phyloP scores from a whole-genome alignment of 2,113 vertebrate species.

The Psettodes erumei region DNA sequence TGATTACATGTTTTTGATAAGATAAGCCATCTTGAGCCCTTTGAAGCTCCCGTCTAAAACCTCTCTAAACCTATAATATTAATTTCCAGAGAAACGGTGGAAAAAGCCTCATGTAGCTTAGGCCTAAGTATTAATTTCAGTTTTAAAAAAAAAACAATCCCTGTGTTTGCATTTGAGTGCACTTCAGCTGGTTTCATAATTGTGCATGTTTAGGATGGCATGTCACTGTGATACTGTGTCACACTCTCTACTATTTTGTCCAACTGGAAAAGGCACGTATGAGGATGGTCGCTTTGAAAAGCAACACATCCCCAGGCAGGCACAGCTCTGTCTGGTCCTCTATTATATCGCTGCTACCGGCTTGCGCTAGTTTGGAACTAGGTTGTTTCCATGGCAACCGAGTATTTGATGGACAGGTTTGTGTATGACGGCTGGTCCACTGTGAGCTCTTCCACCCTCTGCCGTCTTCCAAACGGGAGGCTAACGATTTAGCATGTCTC shows the following conservation, averaged over 20 bases:
- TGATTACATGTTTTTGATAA: constrained; percentile 59
- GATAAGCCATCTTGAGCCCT: constrained; percentile 53
- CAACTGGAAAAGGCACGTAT: constrained; percentile 48
- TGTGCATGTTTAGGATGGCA: constrained; percentile 29
- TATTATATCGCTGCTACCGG: constrained; percentile 68
- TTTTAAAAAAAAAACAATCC: background rate
- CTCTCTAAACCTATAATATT: constrained; percentile 10
- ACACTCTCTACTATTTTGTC: constrained; percentile 21
- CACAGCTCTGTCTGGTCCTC: constrained; percentile 70
- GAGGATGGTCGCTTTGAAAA: constrained; percentile 62
- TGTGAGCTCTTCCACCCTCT: constrained; percentile 53
- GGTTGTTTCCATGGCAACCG: constrained; percentile 86
- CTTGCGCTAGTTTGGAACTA: constrained; percentile 78
- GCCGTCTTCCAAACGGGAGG: constrained; percentile 36
- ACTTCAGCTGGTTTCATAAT: constrained; percentile 9
- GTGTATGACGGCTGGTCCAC: constrained; percentile 69
- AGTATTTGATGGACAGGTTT: constrained; percentile 81
- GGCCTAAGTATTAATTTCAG: constrained; percentile 11
- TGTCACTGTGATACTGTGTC: constrained; percentile 22
- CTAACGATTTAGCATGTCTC: constrained; percentile 34
- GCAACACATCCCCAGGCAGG: constrained; percentile 55
- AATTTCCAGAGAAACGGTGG: constrained; percentile 33
- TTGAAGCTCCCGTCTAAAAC: constrained; percentile 31
- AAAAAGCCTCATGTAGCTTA: constrained; percentile 2
- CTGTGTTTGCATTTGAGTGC: background rate